phyloP scores from a whole-genome alignment of 2,888 invertebrate species.

The Charanyca ferruginea region DNA sequence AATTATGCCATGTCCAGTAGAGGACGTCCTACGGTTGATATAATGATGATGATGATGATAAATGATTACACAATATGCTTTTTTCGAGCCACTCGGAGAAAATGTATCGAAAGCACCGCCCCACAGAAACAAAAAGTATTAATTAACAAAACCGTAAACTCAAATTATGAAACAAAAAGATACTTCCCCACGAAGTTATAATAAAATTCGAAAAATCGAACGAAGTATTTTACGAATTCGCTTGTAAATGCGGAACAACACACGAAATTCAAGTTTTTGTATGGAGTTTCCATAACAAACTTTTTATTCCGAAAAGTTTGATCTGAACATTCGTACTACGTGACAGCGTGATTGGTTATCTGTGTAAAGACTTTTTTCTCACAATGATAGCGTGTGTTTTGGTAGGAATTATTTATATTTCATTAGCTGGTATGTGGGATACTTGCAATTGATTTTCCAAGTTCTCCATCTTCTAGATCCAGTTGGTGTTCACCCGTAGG shows the following conservation, averaged over 20 bases:
- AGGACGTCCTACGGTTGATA: no score
- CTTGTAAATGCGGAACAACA: constrained; percentile 24
- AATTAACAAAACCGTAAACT: background rate
- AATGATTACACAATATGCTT: no score
- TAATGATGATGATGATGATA: no score
- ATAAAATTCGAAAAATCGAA: constrained; percentile 2
- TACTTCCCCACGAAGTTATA: background rate
- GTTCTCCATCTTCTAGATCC: no score
- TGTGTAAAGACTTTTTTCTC: constrained; percentile 5
- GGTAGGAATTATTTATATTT: background rate
- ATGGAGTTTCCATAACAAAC: constrained; percentile 46
- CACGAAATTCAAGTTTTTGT: constrained; percentile 27
- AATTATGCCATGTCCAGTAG: no score
- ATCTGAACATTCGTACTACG: constrained; percentile 6
- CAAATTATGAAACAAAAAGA: background rate
- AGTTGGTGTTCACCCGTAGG: no score
- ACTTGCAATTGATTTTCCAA: no score
- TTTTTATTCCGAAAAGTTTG: constrained; percentile 43
- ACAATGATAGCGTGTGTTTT: constrained; percentile 3
- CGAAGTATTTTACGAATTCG: constrained; percentile 10
- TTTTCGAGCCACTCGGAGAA: no score
- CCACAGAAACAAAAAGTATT: background rate
- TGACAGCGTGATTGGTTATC: constrained; percentile 23
- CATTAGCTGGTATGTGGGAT: background rate
- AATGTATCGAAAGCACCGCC: background rate